These are phyloP conservation scores for Cerceris rybyensis DNA, from an alignment of 2,888 invertebrate genomes.

Conservation along the genomic window DNA sequence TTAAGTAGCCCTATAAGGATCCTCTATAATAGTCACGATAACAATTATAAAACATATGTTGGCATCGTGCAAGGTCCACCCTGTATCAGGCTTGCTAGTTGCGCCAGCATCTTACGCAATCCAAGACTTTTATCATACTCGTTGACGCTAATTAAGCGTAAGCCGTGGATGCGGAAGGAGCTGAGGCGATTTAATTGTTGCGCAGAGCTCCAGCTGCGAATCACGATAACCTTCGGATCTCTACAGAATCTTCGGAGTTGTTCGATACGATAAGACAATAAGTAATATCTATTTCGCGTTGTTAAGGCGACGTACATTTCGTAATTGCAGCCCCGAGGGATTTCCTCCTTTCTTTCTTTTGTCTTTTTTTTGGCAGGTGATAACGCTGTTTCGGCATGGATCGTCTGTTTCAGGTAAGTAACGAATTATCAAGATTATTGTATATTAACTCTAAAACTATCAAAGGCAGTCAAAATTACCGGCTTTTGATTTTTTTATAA, in stretches of 20 bases:
- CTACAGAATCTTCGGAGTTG: conserved; percentile 1
- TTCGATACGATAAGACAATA: conserved; percentile 9
- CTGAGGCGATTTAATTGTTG: conserved; percentile 40
- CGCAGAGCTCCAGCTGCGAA: background rate
- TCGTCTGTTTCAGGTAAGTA: no score
- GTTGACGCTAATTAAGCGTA: conserved; percentile 64
- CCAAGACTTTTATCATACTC: conserved; percentile 58
- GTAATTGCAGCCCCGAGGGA: no score
- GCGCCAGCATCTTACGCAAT: conserved; percentile 63
- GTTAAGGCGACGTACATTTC: no score
- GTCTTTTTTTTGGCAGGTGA: no score
- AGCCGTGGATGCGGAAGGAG: conserved; percentile 63
- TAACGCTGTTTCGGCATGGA: no score
- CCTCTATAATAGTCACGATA: conserved; percentile 14
- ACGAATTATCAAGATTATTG: no score
- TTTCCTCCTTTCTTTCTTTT: no score
- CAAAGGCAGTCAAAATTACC: no score
- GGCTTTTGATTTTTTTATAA: no score
- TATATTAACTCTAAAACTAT: no score
- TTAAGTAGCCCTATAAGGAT: background rate
- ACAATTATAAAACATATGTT: conserved; percentile 13
- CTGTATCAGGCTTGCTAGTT: conserved; percentile 1
- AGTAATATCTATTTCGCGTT: background rate
- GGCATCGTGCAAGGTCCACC: conserved; percentile 24
- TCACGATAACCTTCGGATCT: conserved; percentile 33